phyloP scores from a whole-genome alignment of 2,797 vertebrate genomes.

The Orientallactaga sibirica region DNA sequence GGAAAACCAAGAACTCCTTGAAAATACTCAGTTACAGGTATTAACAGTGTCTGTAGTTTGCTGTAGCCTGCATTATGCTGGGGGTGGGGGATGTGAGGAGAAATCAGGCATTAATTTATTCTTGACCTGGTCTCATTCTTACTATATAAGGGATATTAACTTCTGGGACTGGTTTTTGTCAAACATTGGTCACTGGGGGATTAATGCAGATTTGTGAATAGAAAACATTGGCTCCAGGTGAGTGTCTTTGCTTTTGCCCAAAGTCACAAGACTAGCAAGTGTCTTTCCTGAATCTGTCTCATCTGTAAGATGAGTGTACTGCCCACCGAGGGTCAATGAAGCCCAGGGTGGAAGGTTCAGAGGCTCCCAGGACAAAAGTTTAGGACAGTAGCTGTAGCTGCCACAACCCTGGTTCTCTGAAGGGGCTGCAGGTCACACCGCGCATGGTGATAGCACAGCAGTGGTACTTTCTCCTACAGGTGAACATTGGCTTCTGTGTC shows the following conservation, averaged over 20 bases:
- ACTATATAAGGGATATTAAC: rapidly evolving
- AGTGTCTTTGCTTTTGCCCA: not conserved
- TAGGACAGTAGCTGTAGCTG: not conserved
- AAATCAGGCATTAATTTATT: not conserved
- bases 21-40: not conserved
- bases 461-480: slow-evolving; percentile 85
- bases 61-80: not conserved
- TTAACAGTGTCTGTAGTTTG: not conserved
- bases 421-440: not conserved
- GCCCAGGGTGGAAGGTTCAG: not conserved
- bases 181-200: not conserved
- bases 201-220: not conserved
- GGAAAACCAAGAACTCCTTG: not conserved
- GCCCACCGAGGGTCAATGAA: not conserved
- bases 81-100: not conserved
- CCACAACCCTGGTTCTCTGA: not conserved
- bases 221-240: not conserved
- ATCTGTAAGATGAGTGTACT: not conserved
- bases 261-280: not conserved
- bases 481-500: slow-evolving; percentile 90
- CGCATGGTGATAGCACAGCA: not conserved
- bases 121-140: not conserved
- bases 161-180: not conserved
- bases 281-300: not conserved
- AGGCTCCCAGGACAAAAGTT: not conserved